Evolutionary conservation across 2,797 vertebrate species (phyloP).

Genomic region (Malurus leucopterus): DNA sequence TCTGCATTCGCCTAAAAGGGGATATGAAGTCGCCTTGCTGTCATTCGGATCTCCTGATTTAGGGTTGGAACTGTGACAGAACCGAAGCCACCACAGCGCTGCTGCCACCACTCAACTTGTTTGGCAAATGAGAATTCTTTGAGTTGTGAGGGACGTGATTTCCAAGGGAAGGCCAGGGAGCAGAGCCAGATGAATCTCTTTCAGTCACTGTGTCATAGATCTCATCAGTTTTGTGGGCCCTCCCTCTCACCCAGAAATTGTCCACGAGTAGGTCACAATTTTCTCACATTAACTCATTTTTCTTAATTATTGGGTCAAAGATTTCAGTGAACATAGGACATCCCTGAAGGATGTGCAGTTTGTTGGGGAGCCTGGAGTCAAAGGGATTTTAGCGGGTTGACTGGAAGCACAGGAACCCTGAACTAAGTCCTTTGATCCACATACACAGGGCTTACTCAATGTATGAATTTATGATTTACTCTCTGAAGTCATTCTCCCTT

Average conservation of each 20-base stretch:
- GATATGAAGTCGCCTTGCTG: neutral
- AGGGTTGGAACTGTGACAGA: neutral
- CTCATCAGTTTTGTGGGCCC: neutral
- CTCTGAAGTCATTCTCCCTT: neutral
- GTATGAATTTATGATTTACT: neutral
- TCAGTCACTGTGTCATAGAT: neutral
- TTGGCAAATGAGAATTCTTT: neutral
- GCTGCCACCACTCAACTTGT: neutral
- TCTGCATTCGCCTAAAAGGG: neutral
- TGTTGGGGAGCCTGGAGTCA: neutral
- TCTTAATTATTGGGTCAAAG: neutral
- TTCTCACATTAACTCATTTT: neutral
- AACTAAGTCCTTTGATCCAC: neutral
- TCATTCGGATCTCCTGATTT: neutral
- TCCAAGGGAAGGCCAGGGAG: neutral
- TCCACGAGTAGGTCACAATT: neutral
- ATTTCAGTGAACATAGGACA: neutral
- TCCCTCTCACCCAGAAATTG: neutral
- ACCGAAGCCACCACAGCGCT: neutral
- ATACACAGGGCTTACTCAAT: neutral
- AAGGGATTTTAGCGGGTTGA: neutral
- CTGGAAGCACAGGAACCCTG: neutral
- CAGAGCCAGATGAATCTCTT: neutral
- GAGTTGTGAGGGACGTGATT: neutral
- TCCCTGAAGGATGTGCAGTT: neutral